These are phyloP conservation scores for Dermatophagoides farinae DNA, from an alignment of 1,140 invertebrate species.

Conservation along the genomic window DNA sequence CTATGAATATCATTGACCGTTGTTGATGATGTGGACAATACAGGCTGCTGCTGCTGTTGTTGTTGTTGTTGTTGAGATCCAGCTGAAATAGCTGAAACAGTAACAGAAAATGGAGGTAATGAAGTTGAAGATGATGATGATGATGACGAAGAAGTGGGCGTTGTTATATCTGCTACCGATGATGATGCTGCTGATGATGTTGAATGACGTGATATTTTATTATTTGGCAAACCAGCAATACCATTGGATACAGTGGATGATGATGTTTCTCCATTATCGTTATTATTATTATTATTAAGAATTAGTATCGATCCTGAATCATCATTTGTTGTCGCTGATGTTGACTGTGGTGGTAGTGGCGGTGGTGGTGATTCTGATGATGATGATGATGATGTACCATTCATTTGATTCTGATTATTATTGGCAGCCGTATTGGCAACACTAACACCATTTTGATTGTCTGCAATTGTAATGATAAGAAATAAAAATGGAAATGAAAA, in stretches of 20 bases:
- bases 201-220: not conserved
- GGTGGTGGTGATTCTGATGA: no score
- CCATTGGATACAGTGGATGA: not conserved
- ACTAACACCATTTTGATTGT: no score
- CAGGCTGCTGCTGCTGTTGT: not conserved
- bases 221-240: not conserved
- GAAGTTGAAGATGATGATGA: not conserved
- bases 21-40: not conserved
- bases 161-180: not conserved
- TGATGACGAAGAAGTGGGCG: not conserved
- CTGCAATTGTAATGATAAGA: no score
- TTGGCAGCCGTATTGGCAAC: no score
- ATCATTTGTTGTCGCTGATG: no score
- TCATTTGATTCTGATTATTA: no score
- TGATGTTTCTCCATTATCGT: not conserved
- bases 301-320: no score
- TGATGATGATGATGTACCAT: no score
- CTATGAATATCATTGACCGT: no score
- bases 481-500: no score
- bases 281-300: no score
- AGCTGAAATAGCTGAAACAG: not conserved
- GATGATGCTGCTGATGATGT: not conserved
- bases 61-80: not conserved
- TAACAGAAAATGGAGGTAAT: conserved; percentile 1
- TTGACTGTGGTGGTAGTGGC: no score